Conservation (phyloP, 1,140 invertebrate species). For the Drosophila rhopaloa region DNA sequence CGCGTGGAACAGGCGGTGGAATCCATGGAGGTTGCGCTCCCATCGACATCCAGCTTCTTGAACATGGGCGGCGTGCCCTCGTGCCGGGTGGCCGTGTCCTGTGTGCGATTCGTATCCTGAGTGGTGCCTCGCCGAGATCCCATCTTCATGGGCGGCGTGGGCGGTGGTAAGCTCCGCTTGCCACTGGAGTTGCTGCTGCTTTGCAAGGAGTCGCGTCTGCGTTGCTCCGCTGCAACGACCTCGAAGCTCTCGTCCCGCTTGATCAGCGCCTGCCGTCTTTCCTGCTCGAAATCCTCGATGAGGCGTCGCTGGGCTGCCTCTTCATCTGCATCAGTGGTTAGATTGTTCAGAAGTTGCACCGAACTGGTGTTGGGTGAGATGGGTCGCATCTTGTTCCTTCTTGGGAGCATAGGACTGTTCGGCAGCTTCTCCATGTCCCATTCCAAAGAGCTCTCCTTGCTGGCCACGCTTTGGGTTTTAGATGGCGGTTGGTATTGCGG, state of each 20-base stretch:
- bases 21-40: conserved; percentile 41
- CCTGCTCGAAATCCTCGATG: conserved; percentile 73
- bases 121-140: conserved; percentile 48
- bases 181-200: conserved; percentile 68
- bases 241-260: conserved; percentile 74
- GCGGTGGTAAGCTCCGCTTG: conserved; percentile 61
- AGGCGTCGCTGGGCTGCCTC: conserved; percentile 52
- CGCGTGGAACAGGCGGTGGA: conserved; percentile 68
- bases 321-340: conserved; percentile 48
- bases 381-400: conserved; percentile 37
- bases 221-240: conserved; percentile 58
- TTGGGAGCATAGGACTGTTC: conserved; percentile 70
- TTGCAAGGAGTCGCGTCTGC: conserved; percentile 59
- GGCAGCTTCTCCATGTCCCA: conserved; percentile 83
- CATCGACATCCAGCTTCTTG: conserved; percentile 68
- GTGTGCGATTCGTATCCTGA: conserved; percentile 51
- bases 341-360: conserved; percentile 69
- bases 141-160: conserved; percentile 36
- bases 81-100: conserved; percentile 18
- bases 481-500: background rate
- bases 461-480: conserved; percentile 9
- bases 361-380: conserved; percentile 62
- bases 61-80: conserved; percentile 77
- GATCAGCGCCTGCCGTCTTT: conserved; percentile 68
- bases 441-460: conserved; percentile 73